A percentile compares a stretch with the other conserved stretches of the same genome.
Evolutionary conservation across 1,140 invertebrate species (phyloP).

Genomic region (Polypedilum pembai): DNA sequence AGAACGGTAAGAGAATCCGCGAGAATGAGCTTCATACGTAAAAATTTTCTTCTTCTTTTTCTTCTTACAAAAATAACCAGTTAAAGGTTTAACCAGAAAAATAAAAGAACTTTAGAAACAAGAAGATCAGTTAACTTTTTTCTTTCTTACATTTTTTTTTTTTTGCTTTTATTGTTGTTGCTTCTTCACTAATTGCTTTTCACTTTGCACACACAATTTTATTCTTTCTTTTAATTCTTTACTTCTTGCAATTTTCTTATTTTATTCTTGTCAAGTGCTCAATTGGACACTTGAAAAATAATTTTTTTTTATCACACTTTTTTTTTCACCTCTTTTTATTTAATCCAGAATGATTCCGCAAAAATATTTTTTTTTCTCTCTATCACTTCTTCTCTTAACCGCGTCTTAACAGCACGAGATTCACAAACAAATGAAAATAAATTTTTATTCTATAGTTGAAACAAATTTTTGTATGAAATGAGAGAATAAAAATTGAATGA

Average conservation of each 20-base stretch:
- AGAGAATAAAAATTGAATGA: no score
- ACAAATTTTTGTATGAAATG: no score
- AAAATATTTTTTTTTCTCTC: no score
- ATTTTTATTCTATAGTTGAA: no score
- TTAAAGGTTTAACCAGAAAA: background rate
- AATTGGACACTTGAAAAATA: no score
- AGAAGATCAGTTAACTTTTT: constrained; percentile 8
- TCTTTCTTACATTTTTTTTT: constrained; percentile 3
- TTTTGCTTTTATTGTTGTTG: background rate
- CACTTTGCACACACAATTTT: constrained; percentile 17
- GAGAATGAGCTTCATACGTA: background rate
- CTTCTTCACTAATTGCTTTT: constrained; percentile 5
- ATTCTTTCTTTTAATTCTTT: background rate
- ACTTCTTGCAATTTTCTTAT: background rate
- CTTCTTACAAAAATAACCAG: background rate
- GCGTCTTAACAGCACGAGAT: no score
- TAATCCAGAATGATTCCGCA: no score
- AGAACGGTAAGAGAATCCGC: constrained; percentile 6
- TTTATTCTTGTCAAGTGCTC: no score
- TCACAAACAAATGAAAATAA: no score
- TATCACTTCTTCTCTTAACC: no score
- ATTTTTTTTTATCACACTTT: no score
- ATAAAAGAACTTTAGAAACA: background rate
- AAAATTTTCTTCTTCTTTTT: background rate
- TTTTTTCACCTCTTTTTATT: no score